These are phyloP conservation scores for Chrysomela aeneicollis DNA, from an alignment of 2,888 invertebrate species.

Conservation along the genomic window DNA sequence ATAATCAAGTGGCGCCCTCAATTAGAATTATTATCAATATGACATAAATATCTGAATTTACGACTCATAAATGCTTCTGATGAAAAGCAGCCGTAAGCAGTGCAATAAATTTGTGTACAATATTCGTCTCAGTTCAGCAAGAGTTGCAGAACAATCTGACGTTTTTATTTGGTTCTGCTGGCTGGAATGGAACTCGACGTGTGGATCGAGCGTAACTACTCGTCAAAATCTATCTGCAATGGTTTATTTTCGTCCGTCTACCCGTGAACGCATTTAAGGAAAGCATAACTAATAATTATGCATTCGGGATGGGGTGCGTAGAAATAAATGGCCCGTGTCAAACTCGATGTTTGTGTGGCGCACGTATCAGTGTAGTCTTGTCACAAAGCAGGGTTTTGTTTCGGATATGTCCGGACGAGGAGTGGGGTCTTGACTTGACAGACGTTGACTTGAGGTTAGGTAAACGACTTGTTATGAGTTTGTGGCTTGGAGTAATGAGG, in stretches of 20 bases:
- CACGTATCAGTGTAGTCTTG: conserved; percentile 13
- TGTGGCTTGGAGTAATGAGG: background rate
- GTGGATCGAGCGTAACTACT: background rate
- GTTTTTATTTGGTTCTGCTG: too few species aligned
- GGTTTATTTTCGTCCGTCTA: conserved; percentile 17
- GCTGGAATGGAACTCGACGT: too few species aligned
- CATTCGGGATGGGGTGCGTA: conserved; percentile 22
- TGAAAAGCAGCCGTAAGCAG: too few species aligned
- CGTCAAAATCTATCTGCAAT: background rate
- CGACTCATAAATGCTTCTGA: too few species aligned
- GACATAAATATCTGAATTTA: too few species aligned
- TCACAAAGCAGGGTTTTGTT: conserved; percentile 16
- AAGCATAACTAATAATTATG: conserved; percentile 22
- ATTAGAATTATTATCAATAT: too few species aligned
- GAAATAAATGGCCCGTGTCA: conserved; percentile 18
- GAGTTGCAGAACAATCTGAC: too few species aligned
- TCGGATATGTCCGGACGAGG: background rate
- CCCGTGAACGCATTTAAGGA: conserved; percentile 2
- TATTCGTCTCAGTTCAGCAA: too few species aligned
- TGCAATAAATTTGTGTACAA: too few species aligned
- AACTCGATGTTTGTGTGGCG: conserved; percentile 13
- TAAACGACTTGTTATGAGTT: background rate
- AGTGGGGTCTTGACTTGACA: background rate
- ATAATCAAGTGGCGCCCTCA: too few species aligned
- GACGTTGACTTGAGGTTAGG: background rate